These are phyloP conservation scores for Troides helena DNA, from an alignment of 2,888 invertebrate genomes.

Conservation along the genomic window DNA sequence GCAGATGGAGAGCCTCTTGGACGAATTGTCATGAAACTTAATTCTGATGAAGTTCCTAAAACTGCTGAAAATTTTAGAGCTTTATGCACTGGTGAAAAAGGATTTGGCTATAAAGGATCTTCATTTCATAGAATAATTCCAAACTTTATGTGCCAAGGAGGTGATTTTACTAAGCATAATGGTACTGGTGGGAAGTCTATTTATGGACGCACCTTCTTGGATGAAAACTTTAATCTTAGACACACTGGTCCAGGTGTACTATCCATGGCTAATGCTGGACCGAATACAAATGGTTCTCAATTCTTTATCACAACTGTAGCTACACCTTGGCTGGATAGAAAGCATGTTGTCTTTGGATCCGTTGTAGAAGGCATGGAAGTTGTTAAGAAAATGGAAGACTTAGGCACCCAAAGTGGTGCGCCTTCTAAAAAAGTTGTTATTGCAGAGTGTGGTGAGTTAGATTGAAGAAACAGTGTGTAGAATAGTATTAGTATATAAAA, in stretches of 20 bases:
- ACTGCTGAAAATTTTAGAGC: conserved; percentile 98
- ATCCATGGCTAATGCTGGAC: conserved; percentile 98
- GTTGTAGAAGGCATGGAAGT: conserved; percentile 96
- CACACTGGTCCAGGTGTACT: conserved; percentile 94
- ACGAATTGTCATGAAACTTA: conserved; percentile 92
- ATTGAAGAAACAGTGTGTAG: conserved; percentile 36
- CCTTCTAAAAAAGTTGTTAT: conserved; percentile 90
- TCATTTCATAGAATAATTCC: conserved; percentile 95
- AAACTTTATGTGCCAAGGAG: conserved; percentile 97
- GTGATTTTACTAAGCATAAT: conserved; percentile 95
- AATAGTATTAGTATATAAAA: conserved; percentile 4
- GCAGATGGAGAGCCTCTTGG: conserved; percentile 90
- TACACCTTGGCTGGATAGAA: conserved; percentile 95
- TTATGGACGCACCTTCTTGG: conserved; percentile 95
- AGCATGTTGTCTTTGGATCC: conserved; percentile 96
- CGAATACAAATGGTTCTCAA: conserved; percentile 97
- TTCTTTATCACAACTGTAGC: conserved; percentile 97
- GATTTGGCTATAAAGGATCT: conserved; percentile 92
- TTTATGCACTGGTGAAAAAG: conserved; percentile 84
- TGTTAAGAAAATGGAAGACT: conserved; percentile 90
- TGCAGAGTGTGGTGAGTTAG: conserved; percentile 90
- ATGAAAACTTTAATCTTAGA: conserved; percentile 96
- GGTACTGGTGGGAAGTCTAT: conserved; percentile 98
- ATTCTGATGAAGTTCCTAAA: conserved; percentile 93
- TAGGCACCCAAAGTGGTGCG: conserved; percentile 92